These are phyloP conservation scores for Rhinogobius similis DNA, from an alignment of 2,113 vertebrate genomes.

Conservation along the genomic window DNA sequence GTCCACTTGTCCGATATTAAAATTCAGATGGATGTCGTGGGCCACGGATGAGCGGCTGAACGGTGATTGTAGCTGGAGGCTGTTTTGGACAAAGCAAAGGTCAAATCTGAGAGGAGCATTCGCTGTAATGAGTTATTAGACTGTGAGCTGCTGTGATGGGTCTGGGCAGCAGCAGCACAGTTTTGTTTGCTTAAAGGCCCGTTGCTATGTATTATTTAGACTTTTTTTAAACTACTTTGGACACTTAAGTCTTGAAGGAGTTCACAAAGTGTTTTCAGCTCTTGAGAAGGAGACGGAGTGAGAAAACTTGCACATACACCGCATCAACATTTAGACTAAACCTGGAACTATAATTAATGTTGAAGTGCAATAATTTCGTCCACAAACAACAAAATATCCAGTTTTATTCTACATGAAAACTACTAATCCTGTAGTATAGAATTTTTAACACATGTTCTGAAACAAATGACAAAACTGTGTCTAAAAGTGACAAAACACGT, in stretches of 20 bases:
- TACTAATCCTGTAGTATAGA: too few species aligned
- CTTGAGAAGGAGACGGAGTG: too few species aligned
- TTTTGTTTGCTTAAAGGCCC: neutral
- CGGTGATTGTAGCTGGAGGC: slow-evolving; percentile 17
- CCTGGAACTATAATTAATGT: too few species aligned
- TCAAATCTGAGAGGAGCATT: slow-evolving; percentile 17
- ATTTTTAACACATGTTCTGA: too few species aligned
- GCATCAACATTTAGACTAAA: too few species aligned
- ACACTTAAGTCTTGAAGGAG: neutral
- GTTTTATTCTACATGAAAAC: too few species aligned
- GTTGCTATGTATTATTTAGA: neutral
- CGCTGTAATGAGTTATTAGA: slow-evolving; percentile 27
- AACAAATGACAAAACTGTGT: too few species aligned
- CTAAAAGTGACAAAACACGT: too few species aligned
- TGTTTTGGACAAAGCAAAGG: slow-evolving; percentile 27
- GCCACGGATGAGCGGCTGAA: neutral
- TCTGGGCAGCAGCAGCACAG: neutral
- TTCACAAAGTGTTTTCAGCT: neutral
- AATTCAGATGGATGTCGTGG: slow-evolving; percentile 3
- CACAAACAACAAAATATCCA: too few species aligned
- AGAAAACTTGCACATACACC: too few species aligned
- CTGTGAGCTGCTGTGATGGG: slow-evolving; percentile 8
- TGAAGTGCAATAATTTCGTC: too few species aligned
- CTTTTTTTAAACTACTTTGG: neutral
- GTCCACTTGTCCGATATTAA: neutral